Evolutionary conservation across 1,140 invertebrate species (phyloP), one percentile per base, ranked within the genome.

Genomic region (Meteorus sp.): DNA sequence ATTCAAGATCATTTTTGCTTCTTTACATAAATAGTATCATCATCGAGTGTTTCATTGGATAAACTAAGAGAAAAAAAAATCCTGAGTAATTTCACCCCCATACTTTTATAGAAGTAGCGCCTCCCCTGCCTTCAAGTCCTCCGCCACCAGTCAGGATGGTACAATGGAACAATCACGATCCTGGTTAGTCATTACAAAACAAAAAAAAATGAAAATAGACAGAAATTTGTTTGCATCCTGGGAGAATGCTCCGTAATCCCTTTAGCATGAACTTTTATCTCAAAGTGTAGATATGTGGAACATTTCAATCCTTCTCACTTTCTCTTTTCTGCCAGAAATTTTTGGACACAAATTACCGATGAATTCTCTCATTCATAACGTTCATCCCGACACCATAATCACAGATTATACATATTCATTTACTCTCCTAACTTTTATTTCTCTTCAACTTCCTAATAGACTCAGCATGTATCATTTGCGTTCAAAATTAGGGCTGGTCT

Each of bases 91-190:
- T 57, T 44, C 13, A 53, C 57, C 11, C 37, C 29, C 39, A 56
- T 66, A 58, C 53, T 72, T 76, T 78, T 73, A 47, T 74, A 79
- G 78, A 80, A 73, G 68, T 78, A 75, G 76, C 74, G 62, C 78
- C 78, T 65, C 78, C 78, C 51, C 66, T 80, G 69, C 78, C 78
- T 65, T 72, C 72, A 53, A 78, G 67, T 64, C 75, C 76, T 54
- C 77, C 77, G 53, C 77, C 78, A 48, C 67, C 76, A 64, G 71
- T 64, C 64, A 76, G 73, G 73, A 71, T 70, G 63, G 63, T 66
- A 61, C 71, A 76, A 17, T 77, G 77, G 75, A 75, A 74, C 64
- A 70, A 63, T 59, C 67, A 71, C 56, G 73, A 80, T 71, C 65
- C 72, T 53, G 78, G 78, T 80, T 61, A 76, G 75, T 78, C 65